Percentiles rank a stretch among this genome's conserved stretches.
phyloP scores from a whole-genome alignment of 2,797 vertebrate species.

The Myoxocephalus aenaeus region DNA sequence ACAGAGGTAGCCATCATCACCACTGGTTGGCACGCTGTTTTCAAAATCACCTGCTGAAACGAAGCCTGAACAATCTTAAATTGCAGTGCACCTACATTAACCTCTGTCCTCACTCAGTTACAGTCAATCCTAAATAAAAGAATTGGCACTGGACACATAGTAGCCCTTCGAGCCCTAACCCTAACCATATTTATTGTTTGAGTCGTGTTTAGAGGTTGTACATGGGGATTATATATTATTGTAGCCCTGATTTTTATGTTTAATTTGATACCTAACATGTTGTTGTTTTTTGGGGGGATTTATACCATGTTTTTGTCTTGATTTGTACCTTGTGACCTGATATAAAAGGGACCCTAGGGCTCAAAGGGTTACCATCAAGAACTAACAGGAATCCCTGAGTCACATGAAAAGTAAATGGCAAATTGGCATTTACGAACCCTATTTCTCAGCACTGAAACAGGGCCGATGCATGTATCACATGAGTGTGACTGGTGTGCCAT shows the following conservation, averaged over 20 bases:
- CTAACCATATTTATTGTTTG: no score
- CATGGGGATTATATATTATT: no score
- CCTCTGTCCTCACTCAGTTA: not conserved
- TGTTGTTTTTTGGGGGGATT: no score
- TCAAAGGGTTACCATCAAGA: not conserved
- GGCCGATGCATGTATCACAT: not conserved
- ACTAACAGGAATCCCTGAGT: not conserved
- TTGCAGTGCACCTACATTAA: slow-evolving; percentile 3
- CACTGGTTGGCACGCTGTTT: slow-evolving; percentile 44
- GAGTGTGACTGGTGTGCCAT: slow-evolving; percentile 62
- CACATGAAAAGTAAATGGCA: slow-evolving; percentile 18
- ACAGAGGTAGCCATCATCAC: slow-evolving; percentile 43
- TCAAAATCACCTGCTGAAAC: slow-evolving; percentile 7
- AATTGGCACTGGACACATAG: not conserved
- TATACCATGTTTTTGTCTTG: no score
- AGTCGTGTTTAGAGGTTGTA: no score
- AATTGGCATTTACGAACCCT: slow-evolving; percentile 9
- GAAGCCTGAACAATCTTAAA: slow-evolving; percentile 2
- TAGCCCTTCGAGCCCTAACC: no score
- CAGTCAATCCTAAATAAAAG: slow-evolving; percentile 10
- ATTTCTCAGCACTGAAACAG: not conserved
- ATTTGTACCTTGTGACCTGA: no score
- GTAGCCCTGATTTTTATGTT: no score
- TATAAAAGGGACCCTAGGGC: no score
- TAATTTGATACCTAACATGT: no score